These are phyloP conservation scores for Dolichotis patagonum DNA, from an alignment of 2,113 vertebrate genomes.

Conservation along the genomic window DNA sequence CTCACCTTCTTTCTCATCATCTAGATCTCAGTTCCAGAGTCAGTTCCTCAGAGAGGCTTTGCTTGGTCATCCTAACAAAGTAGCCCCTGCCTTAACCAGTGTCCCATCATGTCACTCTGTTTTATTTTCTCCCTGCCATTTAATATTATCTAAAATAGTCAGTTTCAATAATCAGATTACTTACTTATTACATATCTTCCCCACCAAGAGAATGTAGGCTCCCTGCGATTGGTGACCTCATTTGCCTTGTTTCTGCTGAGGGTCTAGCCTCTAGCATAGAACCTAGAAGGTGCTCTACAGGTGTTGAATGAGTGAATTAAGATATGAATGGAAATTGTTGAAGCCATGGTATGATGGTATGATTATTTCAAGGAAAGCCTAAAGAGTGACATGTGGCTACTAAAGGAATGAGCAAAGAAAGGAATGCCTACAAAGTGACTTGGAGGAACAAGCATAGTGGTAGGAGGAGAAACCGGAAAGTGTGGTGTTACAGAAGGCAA, in stretches of 20 bases:
- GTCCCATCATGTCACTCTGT: not conserved
- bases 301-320: constrained; percentile 1
- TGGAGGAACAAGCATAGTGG: constrained; percentile 53
- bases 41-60: not conserved
- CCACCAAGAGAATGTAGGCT: not conserved
- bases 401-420: constrained; percentile 50
- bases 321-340: not conserved
- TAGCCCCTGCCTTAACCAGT: not conserved
- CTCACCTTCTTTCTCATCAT: not conserved
- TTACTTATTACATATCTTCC: not conserved
- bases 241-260: not conserved
- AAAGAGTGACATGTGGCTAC: constrained; percentile 45
- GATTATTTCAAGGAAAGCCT: constrained; percentile 21
- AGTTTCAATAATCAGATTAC: not conserved
- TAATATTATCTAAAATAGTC: not conserved
- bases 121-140: not conserved
- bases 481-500: constrained; percentile 70
- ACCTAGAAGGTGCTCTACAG: not conserved
- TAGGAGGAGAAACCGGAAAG: constrained; percentile 65
- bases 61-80: not conserved
- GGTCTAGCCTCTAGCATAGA: not conserved
- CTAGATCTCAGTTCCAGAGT: not conserved
- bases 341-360: not conserved
- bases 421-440: constrained; percentile 45
- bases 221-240: not conserved